A percentile compares a stretch with the other conserved stretches of the same genome.
These are phyloP conservation scores for Orius insidiosus DNA, from an alignment of 1,140 invertebrate species.

Conservation along the genomic window DNA sequence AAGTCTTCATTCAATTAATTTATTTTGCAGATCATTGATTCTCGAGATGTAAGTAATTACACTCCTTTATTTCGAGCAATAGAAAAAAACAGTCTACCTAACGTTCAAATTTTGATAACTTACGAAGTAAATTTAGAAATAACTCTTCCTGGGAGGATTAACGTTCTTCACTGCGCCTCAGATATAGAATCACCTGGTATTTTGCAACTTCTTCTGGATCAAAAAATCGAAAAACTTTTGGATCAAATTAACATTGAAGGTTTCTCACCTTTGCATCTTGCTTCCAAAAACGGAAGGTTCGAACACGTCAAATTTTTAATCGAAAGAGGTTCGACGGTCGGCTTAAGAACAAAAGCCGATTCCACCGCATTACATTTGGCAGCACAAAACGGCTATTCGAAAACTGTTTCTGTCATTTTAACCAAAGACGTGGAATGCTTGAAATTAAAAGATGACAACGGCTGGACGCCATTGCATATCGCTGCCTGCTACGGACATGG, in stretches of 20 bases:
- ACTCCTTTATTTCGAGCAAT: conserved; percentile 36
- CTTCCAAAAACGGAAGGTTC: too few species aligned
- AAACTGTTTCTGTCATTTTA: conserved; percentile 29
- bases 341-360: conserved; percentile 21
- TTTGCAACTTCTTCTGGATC: neutral
- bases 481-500: conserved; percentile 36
- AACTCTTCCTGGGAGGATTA: neutral
- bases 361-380: conserved; percentile 29
- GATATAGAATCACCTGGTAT: neutral
- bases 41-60: conserved; percentile 27
- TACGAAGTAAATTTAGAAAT: conserved; percentile 24
- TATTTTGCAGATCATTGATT: conserved; percentile 19
- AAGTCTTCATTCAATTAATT: neutral
- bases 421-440: conserved; percentile 19
- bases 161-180: neutral
- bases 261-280: too few species aligned
- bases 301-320: too few species aligned
- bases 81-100: conserved; percentile 25
- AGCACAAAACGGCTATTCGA: conserved; percentile 25
- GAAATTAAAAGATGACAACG: conserved; percentile 30
- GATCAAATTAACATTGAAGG: neutral
- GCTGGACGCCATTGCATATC: conserved; percentile 40
- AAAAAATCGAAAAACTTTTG: neutral
- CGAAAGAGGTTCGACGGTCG: conserved; percentile 18
- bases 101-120: conserved; percentile 29